Evolutionary conservation across 2,888 invertebrate genomes (phyloP).

Genomic region (Troides helena): DNA sequence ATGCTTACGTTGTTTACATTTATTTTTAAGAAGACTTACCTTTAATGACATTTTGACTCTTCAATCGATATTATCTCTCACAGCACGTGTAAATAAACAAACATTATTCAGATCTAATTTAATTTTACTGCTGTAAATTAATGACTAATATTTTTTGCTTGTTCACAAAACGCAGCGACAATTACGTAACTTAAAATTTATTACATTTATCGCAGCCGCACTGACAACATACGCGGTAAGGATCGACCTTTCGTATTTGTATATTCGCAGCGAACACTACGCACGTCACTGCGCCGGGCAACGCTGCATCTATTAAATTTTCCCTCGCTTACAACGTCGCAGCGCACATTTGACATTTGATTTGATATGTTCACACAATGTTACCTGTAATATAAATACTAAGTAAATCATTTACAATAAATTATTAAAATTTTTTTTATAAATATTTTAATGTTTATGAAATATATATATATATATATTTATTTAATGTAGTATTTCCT

Average conservation of each 20-base stretch:
- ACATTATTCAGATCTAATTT: conserved; percentile 52
- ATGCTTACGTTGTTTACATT: too few relatives aligned
- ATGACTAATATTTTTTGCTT: conserved; percentile 11
- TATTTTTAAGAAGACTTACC: conserved; percentile 44
- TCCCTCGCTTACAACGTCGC: conserved; percentile 37
- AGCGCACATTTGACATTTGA: conserved; percentile 29
- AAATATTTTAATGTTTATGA: too few relatives aligned
- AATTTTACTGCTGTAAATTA: conserved; percentile 38
- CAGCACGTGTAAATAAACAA: conserved; percentile 49
- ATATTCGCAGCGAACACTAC: conserved; percentile 16
- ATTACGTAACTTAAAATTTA: conserved; percentile 28
- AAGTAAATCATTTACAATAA: too few relatives aligned
- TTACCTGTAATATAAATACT: conserved; percentile 10
- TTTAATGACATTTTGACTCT: conserved; percentile 61
- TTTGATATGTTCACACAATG: conserved; percentile 12
- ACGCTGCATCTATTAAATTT: conserved; percentile 38
- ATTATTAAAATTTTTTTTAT: too few relatives aligned
- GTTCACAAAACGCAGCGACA: neutral
- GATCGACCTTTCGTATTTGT: conserved; percentile 24
- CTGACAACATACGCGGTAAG: conserved; percentile 4
- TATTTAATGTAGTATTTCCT: too few relatives aligned
- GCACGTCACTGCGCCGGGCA: conserved; percentile 33
- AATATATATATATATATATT: too few relatives aligned
- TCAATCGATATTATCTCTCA: conserved; percentile 50
- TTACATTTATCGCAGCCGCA: neutral